Evolutionary conservation across 1,140 invertebrate species (phyloP).

Genomic region (Drosophila melanica): DNA sequence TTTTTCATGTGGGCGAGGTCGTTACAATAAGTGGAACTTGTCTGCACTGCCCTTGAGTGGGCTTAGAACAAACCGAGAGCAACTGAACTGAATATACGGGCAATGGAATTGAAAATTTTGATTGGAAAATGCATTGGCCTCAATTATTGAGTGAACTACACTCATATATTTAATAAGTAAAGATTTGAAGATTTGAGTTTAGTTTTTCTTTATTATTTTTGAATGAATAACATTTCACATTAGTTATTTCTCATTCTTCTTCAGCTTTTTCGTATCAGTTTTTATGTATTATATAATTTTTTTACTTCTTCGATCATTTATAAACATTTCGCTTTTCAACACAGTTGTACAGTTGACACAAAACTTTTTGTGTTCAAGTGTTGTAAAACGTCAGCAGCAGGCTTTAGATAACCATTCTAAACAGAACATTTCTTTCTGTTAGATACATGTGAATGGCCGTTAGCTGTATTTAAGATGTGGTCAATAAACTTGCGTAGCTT

Average conservation of each 20-base stretch:
- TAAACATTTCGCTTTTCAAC: not conserved
- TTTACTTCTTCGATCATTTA: too few species aligned
- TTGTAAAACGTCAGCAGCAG: conserved; percentile 8
- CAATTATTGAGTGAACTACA: not conserved
- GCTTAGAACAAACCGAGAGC: not conserved
- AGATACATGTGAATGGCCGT: conserved; percentile 27
- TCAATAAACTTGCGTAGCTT: conserved; percentile 80
- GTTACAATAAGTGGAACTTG: conserved; percentile 39
- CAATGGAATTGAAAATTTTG: not conserved
- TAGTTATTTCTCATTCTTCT: not conserved
- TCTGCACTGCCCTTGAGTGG: conserved; percentile 4
- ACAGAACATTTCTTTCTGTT: conserved; percentile 1
- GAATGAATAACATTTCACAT: not conserved
- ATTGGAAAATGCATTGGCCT: not conserved
- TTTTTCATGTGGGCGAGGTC: conserved; percentile 39
- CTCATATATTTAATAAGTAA: too few species aligned
- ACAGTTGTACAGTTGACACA: too few species aligned
- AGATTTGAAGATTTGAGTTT: not conserved
- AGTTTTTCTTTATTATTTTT: not conserved
- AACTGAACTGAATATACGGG: not conserved
- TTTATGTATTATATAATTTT: too few species aligned
- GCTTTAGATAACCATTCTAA: not conserved
- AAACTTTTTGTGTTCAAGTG: conserved; percentile 25
- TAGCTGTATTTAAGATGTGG: conserved; percentile 37
- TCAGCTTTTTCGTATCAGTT: not conserved